These are phyloP conservation scores for Hiodon tergisus DNA, from an alignment of 2,113 vertebrate species.

Conservation along the genomic window DNA sequence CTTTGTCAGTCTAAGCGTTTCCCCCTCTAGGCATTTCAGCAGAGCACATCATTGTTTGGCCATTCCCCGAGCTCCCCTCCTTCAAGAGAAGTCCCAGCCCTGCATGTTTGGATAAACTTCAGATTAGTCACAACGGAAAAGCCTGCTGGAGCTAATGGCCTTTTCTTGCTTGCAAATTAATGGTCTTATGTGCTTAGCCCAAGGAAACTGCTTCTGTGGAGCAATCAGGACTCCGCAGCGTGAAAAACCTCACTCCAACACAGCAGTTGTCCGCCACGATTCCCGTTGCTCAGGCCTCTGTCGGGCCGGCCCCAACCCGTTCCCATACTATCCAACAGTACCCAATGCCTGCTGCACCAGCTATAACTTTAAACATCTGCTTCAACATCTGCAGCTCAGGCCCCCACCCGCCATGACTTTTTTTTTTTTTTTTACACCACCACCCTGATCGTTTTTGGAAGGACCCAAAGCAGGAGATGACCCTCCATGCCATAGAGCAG, in stretches of 20 bases:
- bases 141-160: slow-evolving; percentile 37
- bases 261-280: neutral
- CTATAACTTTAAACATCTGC: neutral
- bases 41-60: neutral
- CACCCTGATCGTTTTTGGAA: neutral
- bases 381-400: neutral
- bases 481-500: too few relatives aligned
- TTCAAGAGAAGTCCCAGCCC: slow-evolving; percentile 5
- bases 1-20: too few relatives aligned
- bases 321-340: neutral
- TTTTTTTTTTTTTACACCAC: too few relatives aligned
- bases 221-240: slow-evolving; percentile 12
- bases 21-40: too few relatives aligned
- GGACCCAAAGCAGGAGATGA: neutral
- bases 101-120: neutral
- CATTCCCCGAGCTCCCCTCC: neutral
- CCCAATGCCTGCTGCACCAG: too few relatives aligned
- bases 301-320: neutral
- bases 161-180: slow-evolving; percentile 51
- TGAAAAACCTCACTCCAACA: too few relatives aligned
- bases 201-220: slow-evolving; percentile 35
- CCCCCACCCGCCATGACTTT: neutral
- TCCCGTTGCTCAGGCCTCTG: too few relatives aligned
- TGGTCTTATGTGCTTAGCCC: slow-evolving; percentile 53
- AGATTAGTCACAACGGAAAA: slow-evolving; percentile 19